Evolutionary conservation across 1,140 invertebrate species (phyloP).

Genomic region (Samia ricini): DNA sequence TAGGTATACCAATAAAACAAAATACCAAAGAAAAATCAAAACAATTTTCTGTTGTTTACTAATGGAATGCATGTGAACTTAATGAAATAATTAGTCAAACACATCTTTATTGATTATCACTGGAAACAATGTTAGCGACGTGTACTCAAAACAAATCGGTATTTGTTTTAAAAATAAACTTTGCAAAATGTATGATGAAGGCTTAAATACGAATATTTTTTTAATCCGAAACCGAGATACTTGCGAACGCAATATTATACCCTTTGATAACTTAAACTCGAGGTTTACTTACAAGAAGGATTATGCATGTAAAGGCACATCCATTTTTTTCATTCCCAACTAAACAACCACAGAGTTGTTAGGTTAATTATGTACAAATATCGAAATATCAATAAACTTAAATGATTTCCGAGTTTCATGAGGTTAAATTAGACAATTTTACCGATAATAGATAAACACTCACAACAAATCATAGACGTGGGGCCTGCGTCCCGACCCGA

Average conservation of each 20-base stretch:
- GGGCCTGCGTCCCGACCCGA: constrained; percentile 57
- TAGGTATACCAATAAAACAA: too few relatives aligned
- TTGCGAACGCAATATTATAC: neutral
- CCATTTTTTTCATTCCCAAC: constrained; percentile 37
- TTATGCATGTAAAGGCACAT: constrained; percentile 33
- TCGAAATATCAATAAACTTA: neutral
- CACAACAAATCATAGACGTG: constrained; percentile 76
- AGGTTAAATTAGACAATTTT: constrained; percentile 21
- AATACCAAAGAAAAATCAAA: neutral
- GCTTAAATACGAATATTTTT: too few relatives aligned
- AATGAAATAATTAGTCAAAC: constrained; percentile 3
- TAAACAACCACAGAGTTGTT: constrained; percentile 48
- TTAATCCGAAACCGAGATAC: neutral
- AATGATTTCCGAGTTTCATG: neutral
- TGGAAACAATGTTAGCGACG: constrained; percentile 12
- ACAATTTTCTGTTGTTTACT: neutral
- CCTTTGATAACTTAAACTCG: constrained; percentile 16
- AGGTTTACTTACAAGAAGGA: constrained; percentile 34
- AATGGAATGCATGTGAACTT: neutral
- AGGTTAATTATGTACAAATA: constrained; percentile 39
- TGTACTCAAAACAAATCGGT: constrained; percentile 16
- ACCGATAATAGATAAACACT: constrained; percentile 62
- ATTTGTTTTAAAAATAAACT: neutral
- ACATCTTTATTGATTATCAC: constrained; percentile 30
- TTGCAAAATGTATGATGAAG: too few relatives aligned